phyloP scores from a whole-genome alignment of 2,797 vertebrate species.

The Chromobotia macracanthus region DNA sequence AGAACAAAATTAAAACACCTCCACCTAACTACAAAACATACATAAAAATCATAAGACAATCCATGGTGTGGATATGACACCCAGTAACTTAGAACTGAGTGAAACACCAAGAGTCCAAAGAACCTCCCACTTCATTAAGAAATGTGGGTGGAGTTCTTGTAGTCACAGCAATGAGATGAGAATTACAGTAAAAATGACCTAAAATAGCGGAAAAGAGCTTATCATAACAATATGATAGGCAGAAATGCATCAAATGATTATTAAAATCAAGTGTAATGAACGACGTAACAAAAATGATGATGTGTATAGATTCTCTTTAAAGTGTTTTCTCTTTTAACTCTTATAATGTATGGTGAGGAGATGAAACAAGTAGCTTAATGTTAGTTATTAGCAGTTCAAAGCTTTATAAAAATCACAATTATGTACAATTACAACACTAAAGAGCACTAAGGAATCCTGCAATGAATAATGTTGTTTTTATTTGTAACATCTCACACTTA shows the following conservation, averaged over 20 bases:
- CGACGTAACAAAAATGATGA: neutral
- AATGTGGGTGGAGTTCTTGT: slow-evolving; percentile 1
- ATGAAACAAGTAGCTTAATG: neutral
- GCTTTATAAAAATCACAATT: slow-evolving; percentile 26
- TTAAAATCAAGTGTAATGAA: neutral
- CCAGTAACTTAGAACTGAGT: slow-evolving; percentile 56
- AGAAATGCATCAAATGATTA: neutral
- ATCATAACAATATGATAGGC: neutral
- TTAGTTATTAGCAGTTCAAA: slow-evolving; percentile 29
- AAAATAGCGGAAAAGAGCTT: slow-evolving; percentile 28
- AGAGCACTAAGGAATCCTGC: slow-evolving; percentile 2
- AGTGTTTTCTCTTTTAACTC: neutral
- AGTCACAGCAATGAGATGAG: slow-evolving; percentile 42
- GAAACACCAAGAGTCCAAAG: slow-evolving; percentile 16
- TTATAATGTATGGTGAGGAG: neutral
- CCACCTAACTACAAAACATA: slow-evolving; percentile 65
- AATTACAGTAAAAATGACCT: neutral
- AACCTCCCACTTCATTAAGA: slow-evolving; percentile 25
- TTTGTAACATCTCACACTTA: neutral
- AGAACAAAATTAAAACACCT: slow-evolving; percentile 63
- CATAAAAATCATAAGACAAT: slow-evolving; percentile 65
- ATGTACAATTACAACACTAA: slow-evolving; percentile 32
- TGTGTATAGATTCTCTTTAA: slow-evolving; percentile 1
- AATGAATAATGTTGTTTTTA: neutral
- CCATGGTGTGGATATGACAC: slow-evolving; percentile 58